Conservation (phyloP, 2,113 vertebrate genomes). For the Apaloderma vittatum region DNA sequence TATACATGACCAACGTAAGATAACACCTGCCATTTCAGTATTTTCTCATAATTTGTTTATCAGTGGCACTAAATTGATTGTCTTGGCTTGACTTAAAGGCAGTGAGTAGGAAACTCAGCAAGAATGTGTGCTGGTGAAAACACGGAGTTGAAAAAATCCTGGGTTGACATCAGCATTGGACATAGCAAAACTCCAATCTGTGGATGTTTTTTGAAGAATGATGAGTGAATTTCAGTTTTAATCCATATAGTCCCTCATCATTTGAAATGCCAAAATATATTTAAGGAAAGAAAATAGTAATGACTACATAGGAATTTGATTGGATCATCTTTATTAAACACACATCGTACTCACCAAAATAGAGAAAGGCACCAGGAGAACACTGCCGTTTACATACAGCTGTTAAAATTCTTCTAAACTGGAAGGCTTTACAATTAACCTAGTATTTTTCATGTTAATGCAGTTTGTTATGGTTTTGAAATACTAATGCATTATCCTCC, state of each 20-base stretch:
- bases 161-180: neutral
- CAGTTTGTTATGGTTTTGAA: neutral
- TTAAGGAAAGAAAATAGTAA: neutral
- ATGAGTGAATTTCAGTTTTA: neutral
- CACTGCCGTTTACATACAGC: neutral
- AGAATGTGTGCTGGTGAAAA: neutral
- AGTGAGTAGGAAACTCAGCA: neutral
- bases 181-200: neutral
- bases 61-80: neutral
- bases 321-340: neutral
- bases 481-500: neutral
- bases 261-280: conserved; percentile 13
- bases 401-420: neutral
- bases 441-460: neutral
- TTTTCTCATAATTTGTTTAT: conserved; percentile 12
- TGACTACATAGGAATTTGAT: neutral
- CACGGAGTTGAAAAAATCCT: neutral
- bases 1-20: neutral
- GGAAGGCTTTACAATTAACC: neutral
- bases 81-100: neutral
- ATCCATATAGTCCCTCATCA: neutral
- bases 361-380: neutral
- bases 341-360: neutral
- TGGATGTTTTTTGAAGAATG: fast-evolving
- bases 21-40: neutral